Evolutionary conservation across 2,888 invertebrate genomes (phyloP), one percentile per base, ranked within the genome.

Genomic region (Drosophila cyrtoloma): DNA sequence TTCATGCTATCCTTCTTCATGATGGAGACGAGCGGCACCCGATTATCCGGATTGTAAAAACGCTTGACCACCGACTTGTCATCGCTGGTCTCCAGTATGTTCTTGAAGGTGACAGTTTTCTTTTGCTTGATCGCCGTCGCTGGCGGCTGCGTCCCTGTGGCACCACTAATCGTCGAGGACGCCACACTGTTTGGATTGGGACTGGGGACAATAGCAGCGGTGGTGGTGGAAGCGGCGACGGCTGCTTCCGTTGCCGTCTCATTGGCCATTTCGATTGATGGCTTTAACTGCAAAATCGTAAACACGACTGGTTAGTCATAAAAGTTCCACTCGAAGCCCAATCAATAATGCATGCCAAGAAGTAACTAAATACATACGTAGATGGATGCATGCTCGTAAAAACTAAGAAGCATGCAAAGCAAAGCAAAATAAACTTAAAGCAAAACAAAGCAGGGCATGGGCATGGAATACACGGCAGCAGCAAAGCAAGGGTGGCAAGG

Each of bases 41-140:
- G 95, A 79, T 94, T 95, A 91, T 95, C 94, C 70, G 95, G 94
- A 92, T 95, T 95, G 57, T 94, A 94, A 77, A 95, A 94, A 84
- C 94, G 95, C 90, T 95, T 95, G 9, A 95, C 92, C 39, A 95
- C 94, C 78, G 95, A 94, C 84, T 94, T 94, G 89, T 95, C 95
- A 92, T 95, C 95, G 91, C 95, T 95, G 77, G 95, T 95, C 90
- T 95, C 95, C 42, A 93, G 91, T 69, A 95, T 95, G 81, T 95
- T 95, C 77, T 95, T 95, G 92, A 95, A 95, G 62, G 95, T 95
- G 30, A 95, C 95, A 55, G 95, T 95, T 93, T 95, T 95, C 92
- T 95, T 95, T 68, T 94, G 92, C 64, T 90, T 91, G 7, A 81
- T 30, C 14, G 60, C 30, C 7, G 64, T 52, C 32, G 70, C 58